Evolutionary conservation across 2,113 vertebrate species (phyloP), one percentile per base, ranked within the genome.

Genomic region (Silurus asotus): DNA sequence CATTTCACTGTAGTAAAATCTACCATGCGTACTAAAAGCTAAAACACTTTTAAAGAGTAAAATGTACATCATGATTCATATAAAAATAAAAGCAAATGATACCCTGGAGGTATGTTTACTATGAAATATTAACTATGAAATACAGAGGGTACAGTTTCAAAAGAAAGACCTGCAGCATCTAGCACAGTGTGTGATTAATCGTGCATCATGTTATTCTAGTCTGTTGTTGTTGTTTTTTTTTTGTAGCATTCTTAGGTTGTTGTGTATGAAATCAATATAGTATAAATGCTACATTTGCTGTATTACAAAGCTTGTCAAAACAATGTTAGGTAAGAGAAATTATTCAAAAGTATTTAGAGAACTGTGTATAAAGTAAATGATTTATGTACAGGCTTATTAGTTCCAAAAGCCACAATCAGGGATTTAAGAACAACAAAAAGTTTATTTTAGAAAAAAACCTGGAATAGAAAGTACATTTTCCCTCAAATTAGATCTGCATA

Each of bases 371-470:
- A 81, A 70, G 56, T 25, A 72, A 10, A 37, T 48, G 53, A 77
- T 48, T 59, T 85, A 37, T 37, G 70, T 83, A 37, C 49, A 82
- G 79, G 69, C 72, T 77, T 82, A 79, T 79, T 79, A 85, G 62
- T 79, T 85, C 14, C 59, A 65, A 86, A 74, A 65, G 80, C 86
- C 86, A 87, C 80, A 83, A 87, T 77, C 86, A 87, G 86, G 80
- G 86, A 87, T 87, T 83, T 82, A 19, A 58, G 20, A 75, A 76
- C 17, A 76, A 82, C 7, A 74, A 70, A 17, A 14, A 1, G 28
- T 8, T 62, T 5, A 64, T 56, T 64, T 28, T 0, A 49, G 45
- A 4, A 77, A 4, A 72, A 49, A 5, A 75, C n/a, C 45, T 25
- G 37, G 15, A 59, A 59, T 51, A 15, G 37, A 64, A 64, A 74